Evolutionary conservation across 2,113 vertebrate species (phyloP), one percentile per base, ranked within the genome.

Genomic region (Hippocampus mohnikei): DNA sequence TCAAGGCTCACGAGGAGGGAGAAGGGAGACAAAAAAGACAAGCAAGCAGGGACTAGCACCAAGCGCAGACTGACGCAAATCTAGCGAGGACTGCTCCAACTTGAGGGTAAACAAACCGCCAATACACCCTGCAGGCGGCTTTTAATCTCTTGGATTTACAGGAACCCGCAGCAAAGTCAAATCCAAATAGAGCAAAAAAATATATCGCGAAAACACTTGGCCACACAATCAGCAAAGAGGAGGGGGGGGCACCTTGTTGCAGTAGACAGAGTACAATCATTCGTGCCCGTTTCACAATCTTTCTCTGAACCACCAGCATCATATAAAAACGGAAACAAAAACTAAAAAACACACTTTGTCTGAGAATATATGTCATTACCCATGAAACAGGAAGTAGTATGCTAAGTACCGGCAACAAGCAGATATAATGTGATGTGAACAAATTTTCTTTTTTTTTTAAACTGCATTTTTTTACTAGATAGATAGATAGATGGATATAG

Each of bases 11-110:
- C 59, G 70, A 53, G 58, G 66, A 75, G 40, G 12, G 18, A 75
- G 66, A 12, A 20, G 50, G 13, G 15, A 71, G 53, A 46, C 41
- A 41, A 53, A 58, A 44, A 67, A 20, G 9, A 29, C 29, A 11
- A 83, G 80, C 90, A 87, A 85, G 89, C 81, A 88, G 80, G 75
- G 83, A 90, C 91, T 87, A 79, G 86, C 78, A 68, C 10, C 16
- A 16, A 67, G 55, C 23, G 6, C 50, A 10, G 79, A 70, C 55
- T 74, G 56, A 69, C 50, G 59, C 61, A 44, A 78, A 65, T 70
- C 67, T 70, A 67, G 20, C 16, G 8, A 61, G 23, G 62, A 42
- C 46, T 50, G 61, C 52, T 69, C 23, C 44, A 37, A 74, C 44
- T 41, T 20, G 59, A 40, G 21, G 33, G 20, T 11, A 61, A 61